Base-by-base conservation (phyloP, 2,113 vertebrate species). In the Aegithalos caudatus region DNA sequence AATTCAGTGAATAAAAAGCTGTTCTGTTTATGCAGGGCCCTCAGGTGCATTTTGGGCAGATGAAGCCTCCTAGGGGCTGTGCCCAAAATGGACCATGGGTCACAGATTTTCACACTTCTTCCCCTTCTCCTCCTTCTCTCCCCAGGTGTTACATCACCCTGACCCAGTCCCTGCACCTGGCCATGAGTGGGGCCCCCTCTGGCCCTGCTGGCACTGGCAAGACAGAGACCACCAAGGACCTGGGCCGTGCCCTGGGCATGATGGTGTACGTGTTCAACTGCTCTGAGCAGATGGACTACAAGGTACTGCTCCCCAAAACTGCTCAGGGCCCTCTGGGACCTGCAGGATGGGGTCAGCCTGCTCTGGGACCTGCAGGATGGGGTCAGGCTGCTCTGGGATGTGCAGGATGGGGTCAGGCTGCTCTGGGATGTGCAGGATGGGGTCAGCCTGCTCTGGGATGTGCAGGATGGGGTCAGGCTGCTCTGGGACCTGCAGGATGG, bases 221-320 rank as follows among this genome's bases (percentile, higher is more conserved):
- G 97, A 99, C 99, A 0, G 99, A 99, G 97, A 99, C 99, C 14
- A 99, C 99, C 28, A 99, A 99, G 96, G 99, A 99, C 90, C 25
- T 99, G 97, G 99, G 99, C 19, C 97, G 99, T 65, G 99, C 99
- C 1, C 97, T 99, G 31, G 99, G 99, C 81, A 97, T 99, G 97
- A 99, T 99, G 99, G 99, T 99, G 73, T 99, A 99, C 0, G 99
- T 99, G 54, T 99, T 99, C 83, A 99, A 99, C 98, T 99, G 99
- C 97, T 99, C 99, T 0, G 99, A 99, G 96, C 99, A 99, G 97
- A 99, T 99, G 99, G 99, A 99, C 97, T 99, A 99, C 97, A 99
- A 99, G 99, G 99, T 99, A 98, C 33, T 8, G 33, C 12, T 47
- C 3, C 28, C 8, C 12, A 14, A 13, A 0, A 2, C 38, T 29